A percentile compares a stretch with the other conserved stretches of the same genome.
Conservation (phyloP, 2,797 vertebrate species). For the Pseudomugil gertrudae region DNA sequence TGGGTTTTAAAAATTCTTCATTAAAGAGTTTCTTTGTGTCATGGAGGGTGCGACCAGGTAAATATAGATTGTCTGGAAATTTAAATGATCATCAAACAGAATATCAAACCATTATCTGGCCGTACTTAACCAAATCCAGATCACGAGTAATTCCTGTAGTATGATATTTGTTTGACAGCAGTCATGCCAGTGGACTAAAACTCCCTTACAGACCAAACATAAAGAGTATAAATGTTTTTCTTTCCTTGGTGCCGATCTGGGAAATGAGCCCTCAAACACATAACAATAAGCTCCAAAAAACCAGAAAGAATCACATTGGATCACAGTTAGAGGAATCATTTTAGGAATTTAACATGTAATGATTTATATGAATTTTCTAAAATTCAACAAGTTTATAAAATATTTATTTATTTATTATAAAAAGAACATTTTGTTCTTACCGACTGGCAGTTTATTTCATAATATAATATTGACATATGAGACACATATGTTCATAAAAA, state of each 20-base stretch:
- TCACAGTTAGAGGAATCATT: constrained; percentile 37
- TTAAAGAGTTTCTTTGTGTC: background rate
- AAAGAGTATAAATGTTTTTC: constrained; percentile 33
- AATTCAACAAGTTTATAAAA: constrained; percentile 1
- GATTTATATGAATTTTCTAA: constrained; percentile 2
- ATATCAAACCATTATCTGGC: background rate
- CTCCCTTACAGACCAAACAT: background rate
- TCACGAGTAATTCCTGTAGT: background rate
- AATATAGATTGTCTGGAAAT: constrained; percentile 8
- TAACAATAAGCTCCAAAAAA: constrained; percentile 63
- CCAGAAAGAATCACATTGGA: constrained; percentile 41
- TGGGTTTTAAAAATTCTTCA: background rate
- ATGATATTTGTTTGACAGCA: no score
- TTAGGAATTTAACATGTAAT: constrained; percentile 18
- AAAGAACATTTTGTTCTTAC: background rate
- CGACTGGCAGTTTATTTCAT: background rate
- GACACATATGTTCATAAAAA: constrained; percentile 1
- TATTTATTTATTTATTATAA: no score
- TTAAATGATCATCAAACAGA: background rate
- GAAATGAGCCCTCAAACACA: constrained; percentile 43
- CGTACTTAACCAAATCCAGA: background rate
- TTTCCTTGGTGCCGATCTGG: constrained; percentile 27
- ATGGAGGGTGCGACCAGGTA: constrained; percentile 21
- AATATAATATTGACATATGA: constrained; percentile 5
- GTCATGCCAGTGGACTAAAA: no score